These are phyloP conservation scores for Ailuropoda melanoleuca DNA, from an alignment of 2,113 vertebrate species.

Conservation along the genomic window DNA sequence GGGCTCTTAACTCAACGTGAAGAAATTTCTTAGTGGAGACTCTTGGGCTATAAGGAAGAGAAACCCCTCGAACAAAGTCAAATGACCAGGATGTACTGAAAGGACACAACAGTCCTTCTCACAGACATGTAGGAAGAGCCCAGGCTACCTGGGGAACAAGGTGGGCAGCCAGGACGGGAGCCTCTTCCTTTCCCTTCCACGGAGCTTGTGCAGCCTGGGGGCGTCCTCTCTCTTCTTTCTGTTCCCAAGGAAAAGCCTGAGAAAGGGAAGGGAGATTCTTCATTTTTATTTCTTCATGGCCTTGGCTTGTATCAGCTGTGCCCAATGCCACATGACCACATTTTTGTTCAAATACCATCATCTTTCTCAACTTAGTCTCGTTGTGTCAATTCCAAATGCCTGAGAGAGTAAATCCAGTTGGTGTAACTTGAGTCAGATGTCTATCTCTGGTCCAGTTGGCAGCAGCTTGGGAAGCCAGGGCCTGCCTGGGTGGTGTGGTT, in stretches of 20 bases:
- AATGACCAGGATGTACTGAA: neutral
- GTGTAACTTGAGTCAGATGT: neutral
- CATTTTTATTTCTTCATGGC: neutral
- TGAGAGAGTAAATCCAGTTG: neutral
- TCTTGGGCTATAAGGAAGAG: neutral
- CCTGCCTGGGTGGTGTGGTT: neutral
- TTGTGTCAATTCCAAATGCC: neutral
- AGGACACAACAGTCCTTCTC: neutral
- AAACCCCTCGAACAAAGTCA: neutral
- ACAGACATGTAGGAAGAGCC: neutral
- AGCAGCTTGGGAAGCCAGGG: neutral
- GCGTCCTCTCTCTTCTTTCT: neutral
- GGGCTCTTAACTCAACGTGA: neutral
- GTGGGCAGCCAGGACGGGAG: neutral
- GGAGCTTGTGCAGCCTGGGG: rapidly evolving
- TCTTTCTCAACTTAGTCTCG: neutral
- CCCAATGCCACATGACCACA: neutral
- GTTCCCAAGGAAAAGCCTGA: neutral
- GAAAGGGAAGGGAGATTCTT: neutral
- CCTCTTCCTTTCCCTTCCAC: rapidly evolving
- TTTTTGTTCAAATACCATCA: neutral
- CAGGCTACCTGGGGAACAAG: neutral
- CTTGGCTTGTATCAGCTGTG: neutral
- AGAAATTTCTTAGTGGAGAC: neutral
- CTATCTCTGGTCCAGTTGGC: neutral